These are phyloP conservation scores for Drosophila eugracilis DNA, from an alignment of 1,140 invertebrate genomes.

Conservation along the genomic window DNA sequence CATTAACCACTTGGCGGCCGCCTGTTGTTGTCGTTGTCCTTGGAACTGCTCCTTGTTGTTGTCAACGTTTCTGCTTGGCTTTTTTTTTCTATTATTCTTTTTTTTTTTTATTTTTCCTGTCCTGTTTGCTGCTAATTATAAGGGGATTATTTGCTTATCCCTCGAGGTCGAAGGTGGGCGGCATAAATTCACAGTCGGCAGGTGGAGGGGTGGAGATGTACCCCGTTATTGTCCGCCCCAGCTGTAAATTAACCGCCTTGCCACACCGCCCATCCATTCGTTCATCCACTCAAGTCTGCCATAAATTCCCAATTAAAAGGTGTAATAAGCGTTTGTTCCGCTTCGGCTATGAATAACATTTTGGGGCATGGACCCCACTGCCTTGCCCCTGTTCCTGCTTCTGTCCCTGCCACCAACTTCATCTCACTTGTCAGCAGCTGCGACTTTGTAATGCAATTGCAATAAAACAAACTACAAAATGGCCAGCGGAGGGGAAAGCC, in stretches of 20 bases:
- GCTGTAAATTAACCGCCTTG: constrained; percentile 53
- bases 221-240: background rate
- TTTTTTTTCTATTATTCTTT: too few species aligned
- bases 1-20: constrained; percentile 69
- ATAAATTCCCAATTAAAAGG: constrained; percentile 73
- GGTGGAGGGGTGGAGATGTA: background rate
- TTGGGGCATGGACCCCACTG: background rate
- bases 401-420: constrained; percentile 21
- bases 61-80: constrained; percentile 40
- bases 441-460: constrained; percentile 67
- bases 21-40: constrained; percentile 6
- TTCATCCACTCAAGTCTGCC: constrained; percentile 20
- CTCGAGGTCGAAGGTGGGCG: constrained; percentile 42
- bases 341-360: constrained; percentile 64
- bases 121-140: constrained; percentile 70
- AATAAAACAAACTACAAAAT: constrained; percentile 64
- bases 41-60: constrained; percentile 22
- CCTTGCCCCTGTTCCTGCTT: too few species aligned
- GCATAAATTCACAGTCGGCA: constrained; percentile 39
- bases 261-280: too few species aligned
- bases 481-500: constrained; percentile 7
- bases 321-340: constrained; percentile 71
- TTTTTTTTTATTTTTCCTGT: too few species aligned
- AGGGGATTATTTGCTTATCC: constrained; percentile 74
- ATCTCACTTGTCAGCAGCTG: constrained; percentile 49